Evolutionary conservation across 92 coral and sea anemone genomes (phyloP), one percentile per base, ranked within the genome.

Genomic region (Epizoanthus rinbou): DNA sequence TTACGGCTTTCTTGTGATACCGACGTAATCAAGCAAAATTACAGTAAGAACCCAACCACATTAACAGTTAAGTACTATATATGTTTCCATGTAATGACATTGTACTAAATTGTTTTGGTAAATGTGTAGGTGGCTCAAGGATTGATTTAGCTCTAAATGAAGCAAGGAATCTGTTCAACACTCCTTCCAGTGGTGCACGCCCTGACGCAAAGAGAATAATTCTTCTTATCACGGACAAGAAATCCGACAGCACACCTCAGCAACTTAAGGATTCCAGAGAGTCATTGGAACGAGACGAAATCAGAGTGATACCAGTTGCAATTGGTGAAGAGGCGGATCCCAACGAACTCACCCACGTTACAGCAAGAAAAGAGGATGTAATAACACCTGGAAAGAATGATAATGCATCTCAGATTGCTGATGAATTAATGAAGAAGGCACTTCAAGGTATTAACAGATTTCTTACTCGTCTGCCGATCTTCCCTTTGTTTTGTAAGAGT

Each of bases 141-240:
- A 74, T 87, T 33, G 90, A 87, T 73, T 76, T 73, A 10, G 90
- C 90, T 10, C 53, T 87, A 71, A 56, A 85, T 58, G 85, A 74
- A 66, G 85, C 83, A 9, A 81, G 59, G 17, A 75, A 83, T 31
- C 68, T 87, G 63, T 83, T 87, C 52, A 75, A 23, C 28, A 37
- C 33, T 76, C 65, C 80, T 57, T 80, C 85, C 31, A 63, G 80
- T 33, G 87, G 87, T 14, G 85, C 86, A 17, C 87, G 90, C 15
- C 80, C 87, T 14, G 87, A 64, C 15, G 90, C 72, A 18, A 83
- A 72, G 60, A 87, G 83, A 62, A 73, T 87, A 2, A 65, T 78
- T 35, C 79, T 87, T 23, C 58, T 87, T 58, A 33, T 87, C 28
- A 75, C 87, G 15, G 85, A 87, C 67, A 87, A 85, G 52, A 82